Evolutionary conservation across 2,888 invertebrate genomes (phyloP), one percentile per base, ranked within the genome.

Genomic region (Pterobdella sp.): DNA sequence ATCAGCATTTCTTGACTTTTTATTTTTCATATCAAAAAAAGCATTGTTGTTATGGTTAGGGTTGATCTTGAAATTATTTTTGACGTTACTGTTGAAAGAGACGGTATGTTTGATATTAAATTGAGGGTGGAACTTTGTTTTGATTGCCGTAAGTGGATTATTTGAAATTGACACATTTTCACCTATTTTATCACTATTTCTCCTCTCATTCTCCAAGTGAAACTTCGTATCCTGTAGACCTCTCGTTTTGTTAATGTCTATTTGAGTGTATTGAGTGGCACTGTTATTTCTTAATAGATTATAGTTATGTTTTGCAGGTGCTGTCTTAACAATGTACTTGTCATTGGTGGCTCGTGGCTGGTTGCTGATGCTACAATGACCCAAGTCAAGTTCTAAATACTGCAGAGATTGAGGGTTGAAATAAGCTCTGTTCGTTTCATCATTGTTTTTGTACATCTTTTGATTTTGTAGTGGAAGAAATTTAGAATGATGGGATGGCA

Each of bases 231-330:
- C 69, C n/a, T 52, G 69, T 26, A 69, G 52, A 52, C 69, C 69
- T 49, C n/a, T 42, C 3, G 69, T 69, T 49, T 69, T 69, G 52
- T 49, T 42, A 26, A 69, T 31, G 52, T 69, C 69, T 22, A 69
- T 69, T 34, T 69, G 69, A 14, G 42, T 42, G 69, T 69, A 69
- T 52, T 69, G 69, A 14, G 69, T 69, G 26, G 49, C 69, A 56
- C 60, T 56, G 60, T 56, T 56, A 26, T 56, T 56, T 4, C 60
- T 56, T 22, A 14, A 26, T 22, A 26, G 26, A 26, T 14, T 56
- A 26, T 56, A 56, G 60, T 56, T 56, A 26, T 56, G 18, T 7
- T 18, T 42, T 7, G 42, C 7, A 18, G 18, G 42, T 14, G 42
- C 42, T 18, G 10, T 42, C 42, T 42, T 42, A 18, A 18, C 10